Base-by-base conservation (phyloP, 2,797 vertebrate species). In the Garrulus glandarius region DNA sequence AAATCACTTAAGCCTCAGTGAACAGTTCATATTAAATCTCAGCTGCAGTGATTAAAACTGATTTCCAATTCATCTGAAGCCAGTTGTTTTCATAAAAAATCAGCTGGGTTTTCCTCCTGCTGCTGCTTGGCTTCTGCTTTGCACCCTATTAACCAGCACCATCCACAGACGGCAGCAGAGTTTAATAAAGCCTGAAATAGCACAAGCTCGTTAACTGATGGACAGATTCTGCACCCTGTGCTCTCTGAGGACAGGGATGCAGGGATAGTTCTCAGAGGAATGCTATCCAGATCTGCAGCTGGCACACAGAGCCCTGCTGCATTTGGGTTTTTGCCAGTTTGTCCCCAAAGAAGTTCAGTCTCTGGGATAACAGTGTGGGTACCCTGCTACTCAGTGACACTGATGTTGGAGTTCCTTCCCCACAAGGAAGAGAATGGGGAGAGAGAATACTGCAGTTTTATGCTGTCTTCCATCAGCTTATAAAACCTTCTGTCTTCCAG, bases 1-100 rank as follows among this genome's bases (percentile, higher is more conserved):
- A 71, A 95, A 95, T 96, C 82, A 94, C 91, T 94, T 92, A 94
- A 93, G 91, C 88, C 61, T 96, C 69, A 82, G 39, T 55, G 69
- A 91, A 55, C 87, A 78, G 77, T 84, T 93, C 41, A 5, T 60
- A 86, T 57, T 89, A 77, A 57, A 86, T 82, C 87, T 92, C 83
- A 86, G 78, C 71, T 87, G 68, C 72, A 57, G 69, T 91, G 83
- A 95, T 95, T 96, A 94, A 87, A 93, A 83, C 90, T 95, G 95
- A 94, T 96, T 95, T 95, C 67, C 14, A 52, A 91, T 69, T 95
- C 85, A 92, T 95, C 75, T 57, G 74, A 68, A 95, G 94, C 78
- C 89, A 95, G 63, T 95, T 93, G 84, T 95, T 96, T 96, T 89
- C 3, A 5, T 76, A 44, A 82, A 84, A 91, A 83, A 61, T 96